Percentiles rank a stretch among this genome's conserved stretches.
Conservation (phyloP, 1,140 invertebrate species). For the Drosophila mayri region DNA sequence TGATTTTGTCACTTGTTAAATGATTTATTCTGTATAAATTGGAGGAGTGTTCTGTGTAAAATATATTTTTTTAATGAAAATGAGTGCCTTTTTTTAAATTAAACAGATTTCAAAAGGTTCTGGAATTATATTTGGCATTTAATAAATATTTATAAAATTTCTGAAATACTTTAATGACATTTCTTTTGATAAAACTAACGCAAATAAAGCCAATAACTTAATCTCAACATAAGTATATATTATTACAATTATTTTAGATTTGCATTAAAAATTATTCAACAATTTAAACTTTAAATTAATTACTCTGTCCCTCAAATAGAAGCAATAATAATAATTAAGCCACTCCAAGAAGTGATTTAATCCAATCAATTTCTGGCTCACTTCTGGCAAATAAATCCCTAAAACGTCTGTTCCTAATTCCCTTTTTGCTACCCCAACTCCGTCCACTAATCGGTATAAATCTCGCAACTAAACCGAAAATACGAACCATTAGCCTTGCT, state of each 20-base stretch:
- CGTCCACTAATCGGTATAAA: constrained; percentile 48
- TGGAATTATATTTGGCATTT: background rate
- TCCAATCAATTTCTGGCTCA: constrained; percentile 27
- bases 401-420: constrained; percentile 1
- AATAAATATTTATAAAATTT: background rate
- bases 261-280: background rate
- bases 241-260: background rate
- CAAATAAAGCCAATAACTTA: background rate
- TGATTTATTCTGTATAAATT: background rate
- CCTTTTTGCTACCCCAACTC: background rate
- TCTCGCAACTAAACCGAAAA: constrained; percentile 58
- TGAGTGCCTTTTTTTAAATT: too few species aligned
- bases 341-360: background rate
- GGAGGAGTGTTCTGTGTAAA: background rate
- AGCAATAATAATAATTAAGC: constrained; percentile 1
- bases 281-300: background rate
- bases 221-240: background rate
- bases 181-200: background rate
- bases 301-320: background rate
- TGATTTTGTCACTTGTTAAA: background rate
- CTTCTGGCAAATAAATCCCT: constrained; percentile 3
- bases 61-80: too few species aligned
- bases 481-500: constrained; percentile 32
- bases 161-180: background rate
- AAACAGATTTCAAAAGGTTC: background rate